Conservation (phyloP, 1,140 invertebrate genomes). For the Eciton burchellii region DNA sequence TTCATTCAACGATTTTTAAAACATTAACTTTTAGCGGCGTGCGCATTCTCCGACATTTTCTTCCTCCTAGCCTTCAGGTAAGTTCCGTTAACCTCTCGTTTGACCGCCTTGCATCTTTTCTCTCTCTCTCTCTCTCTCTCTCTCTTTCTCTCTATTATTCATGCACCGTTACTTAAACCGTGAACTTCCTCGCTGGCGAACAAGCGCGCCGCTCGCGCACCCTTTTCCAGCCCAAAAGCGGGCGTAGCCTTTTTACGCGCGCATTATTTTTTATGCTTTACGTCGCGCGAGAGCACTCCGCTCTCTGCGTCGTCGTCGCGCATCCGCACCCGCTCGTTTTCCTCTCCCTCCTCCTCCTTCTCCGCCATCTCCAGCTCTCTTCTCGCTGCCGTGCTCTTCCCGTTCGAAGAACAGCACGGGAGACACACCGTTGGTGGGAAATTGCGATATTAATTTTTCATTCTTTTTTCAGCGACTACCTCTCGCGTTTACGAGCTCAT, state of each 20-base stretch:
- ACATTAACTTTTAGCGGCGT: neutral
- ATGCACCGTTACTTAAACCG: slow-evolving; percentile 67
- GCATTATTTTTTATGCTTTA: slow-evolving; percentile 71
- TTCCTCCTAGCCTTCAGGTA: neutral
- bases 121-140: neutral
- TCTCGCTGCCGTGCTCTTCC: slow-evolving; percentile 17
- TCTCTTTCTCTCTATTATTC: slow-evolving; percentile 66
- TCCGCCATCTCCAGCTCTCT: neutral
- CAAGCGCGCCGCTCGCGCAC: slow-evolving; percentile 30
- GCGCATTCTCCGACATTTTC: slow-evolving; percentile 32
- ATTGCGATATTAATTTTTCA: slow-evolving; percentile 79
- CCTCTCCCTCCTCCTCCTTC: neutral
- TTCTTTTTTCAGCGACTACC: slow-evolving; percentile 64
- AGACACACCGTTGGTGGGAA: slow-evolving; percentile 65
- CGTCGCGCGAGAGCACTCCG: slow-evolving; percentile 65
- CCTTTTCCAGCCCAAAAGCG: slow-evolving; percentile 61
- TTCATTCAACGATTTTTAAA: slow-evolving; percentile 4
- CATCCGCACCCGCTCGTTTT: neutral
- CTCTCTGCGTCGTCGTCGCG: slow-evolving; percentile 57
- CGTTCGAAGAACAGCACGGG: slow-evolving; percentile 11
- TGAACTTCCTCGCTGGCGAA: slow-evolving; percentile 60
- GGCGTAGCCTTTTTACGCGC: slow-evolving; percentile 70
- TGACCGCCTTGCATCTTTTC: slow-evolving; percentile 44
- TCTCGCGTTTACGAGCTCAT: slow-evolving; percentile 19
- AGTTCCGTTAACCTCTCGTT: slow-evolving; percentile 61